A percentile compares a stretch with the other conserved stretches of the same genome.
phyloP scores from a whole-genome alignment of 2,888 invertebrate genomes.

The Drosophila longiperda region DNA sequence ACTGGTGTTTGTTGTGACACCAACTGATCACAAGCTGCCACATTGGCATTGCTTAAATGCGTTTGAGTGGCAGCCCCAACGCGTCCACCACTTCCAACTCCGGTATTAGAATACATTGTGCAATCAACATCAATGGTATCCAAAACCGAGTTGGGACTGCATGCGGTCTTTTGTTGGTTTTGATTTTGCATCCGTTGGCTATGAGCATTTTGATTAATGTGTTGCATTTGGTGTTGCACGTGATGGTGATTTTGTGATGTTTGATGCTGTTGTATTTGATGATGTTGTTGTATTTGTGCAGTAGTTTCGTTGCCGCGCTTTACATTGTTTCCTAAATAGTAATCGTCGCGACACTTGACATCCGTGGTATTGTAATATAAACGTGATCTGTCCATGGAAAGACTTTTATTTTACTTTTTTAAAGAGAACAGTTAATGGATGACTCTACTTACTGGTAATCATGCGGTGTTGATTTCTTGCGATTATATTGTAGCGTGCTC shows the following conservation, averaged over 20 bases:
- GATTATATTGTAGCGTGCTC: slow-evolving; percentile 84
- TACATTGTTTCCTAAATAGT: slow-evolving; percentile 74
- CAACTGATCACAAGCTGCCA: slow-evolving; percentile 54
- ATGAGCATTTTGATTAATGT: slow-evolving; percentile 53
- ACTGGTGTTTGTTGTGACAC: slow-evolving; percentile 61
- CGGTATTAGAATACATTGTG: slow-evolving; percentile 68
- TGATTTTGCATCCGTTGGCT: slow-evolving; percentile 53
- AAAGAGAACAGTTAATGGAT: background rate
- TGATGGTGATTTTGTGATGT: slow-evolving; percentile 60
- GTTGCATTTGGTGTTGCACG: slow-evolving; percentile 71
- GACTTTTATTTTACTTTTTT: background rate
- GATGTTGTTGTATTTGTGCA: slow-evolving; percentile 36
- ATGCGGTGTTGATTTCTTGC: slow-evolving; percentile 83
- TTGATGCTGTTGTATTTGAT: slow-evolving; percentile 54
- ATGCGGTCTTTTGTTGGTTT: slow-evolving; percentile 55
- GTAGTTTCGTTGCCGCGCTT: slow-evolving; percentile 57
- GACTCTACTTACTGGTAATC: slow-evolving; percentile 83
- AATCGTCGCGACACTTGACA: slow-evolving; percentile 84
- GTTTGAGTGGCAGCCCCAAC: slow-evolving; percentile 83
- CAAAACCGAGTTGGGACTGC: slow-evolving; percentile 54
- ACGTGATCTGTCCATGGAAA: slow-evolving; percentile 75
- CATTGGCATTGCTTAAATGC: slow-evolving; percentile 65
- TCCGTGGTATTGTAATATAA: slow-evolving; percentile 83
- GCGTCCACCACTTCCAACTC: slow-evolving; percentile 68
- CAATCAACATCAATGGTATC: slow-evolving; percentile 79